Conservation (phyloP, 2,888 invertebrate species). For the Dryococelus australis region DNA sequence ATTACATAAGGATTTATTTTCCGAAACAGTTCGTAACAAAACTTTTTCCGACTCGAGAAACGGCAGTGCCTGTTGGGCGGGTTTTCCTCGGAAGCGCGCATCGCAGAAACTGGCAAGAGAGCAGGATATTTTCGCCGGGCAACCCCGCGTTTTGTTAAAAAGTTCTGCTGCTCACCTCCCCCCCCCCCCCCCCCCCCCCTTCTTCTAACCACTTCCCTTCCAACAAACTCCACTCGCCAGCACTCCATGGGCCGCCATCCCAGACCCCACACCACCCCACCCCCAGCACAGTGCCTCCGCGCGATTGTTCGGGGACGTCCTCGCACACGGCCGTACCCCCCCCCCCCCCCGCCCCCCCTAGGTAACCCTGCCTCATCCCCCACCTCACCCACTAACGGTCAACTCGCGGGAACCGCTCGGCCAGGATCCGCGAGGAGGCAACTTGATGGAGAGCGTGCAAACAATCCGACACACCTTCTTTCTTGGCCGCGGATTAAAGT, state of each 20-base stretch:
- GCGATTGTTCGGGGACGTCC: too few relatives aligned
- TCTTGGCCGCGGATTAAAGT: too few relatives aligned
- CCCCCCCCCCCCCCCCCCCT: neutral
- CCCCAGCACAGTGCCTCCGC: too few relatives aligned
- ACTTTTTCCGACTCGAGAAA: neutral
- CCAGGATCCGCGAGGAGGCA: neutral
- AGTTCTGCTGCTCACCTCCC: neutral
- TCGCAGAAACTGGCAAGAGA: neutral
- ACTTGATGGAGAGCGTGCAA: too few relatives aligned
- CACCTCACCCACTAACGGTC: neutral
- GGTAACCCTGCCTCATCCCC: too few relatives aligned
- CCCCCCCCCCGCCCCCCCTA: too few relatives aligned
- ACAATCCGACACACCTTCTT: too few relatives aligned
- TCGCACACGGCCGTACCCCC: too few relatives aligned
- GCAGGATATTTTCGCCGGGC: slow-evolving; percentile 1
- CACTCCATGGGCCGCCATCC: neutral
- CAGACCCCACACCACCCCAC: too few relatives aligned
- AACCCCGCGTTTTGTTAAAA: slow-evolving; percentile 9
- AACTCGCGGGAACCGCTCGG: neutral
- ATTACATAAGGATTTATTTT: too few relatives aligned
- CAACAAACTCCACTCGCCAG: neutral
- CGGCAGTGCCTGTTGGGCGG: neutral
- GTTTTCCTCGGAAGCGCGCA: neutral
- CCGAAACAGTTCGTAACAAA: too few relatives aligned
- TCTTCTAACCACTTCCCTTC: too few relatives aligned